Conservation (phyloP, 2,888 invertebrate genomes). For the Sinodicranocentrus sp. region DNA sequence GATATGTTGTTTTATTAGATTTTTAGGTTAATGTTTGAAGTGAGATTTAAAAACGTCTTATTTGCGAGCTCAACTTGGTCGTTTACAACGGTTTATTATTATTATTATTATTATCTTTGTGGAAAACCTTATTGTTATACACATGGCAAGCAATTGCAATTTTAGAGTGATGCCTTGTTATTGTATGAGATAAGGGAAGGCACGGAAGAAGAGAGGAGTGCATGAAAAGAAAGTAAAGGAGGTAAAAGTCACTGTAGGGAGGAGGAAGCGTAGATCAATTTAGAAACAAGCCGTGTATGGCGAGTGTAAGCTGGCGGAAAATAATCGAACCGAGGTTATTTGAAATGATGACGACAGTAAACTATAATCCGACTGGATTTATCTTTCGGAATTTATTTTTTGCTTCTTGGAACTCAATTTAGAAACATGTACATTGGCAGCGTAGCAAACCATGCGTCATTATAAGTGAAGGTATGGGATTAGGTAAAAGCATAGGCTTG, state of each 20-base stretch:
- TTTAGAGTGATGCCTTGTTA: too few relatives aligned
- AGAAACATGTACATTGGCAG: background rate
- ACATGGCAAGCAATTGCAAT: too few relatives aligned
- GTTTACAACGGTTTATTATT: too few relatives aligned
- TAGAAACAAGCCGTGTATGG: conserved; percentile 32
- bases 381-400: conserved; percentile 57
- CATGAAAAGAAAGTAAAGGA: conserved; percentile 4
- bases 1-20: too few relatives aligned
- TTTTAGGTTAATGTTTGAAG: too few relatives aligned
- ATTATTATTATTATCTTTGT: conserved; percentile 1
- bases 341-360: conserved; percentile 63
- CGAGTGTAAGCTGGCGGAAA: conserved; percentile 30
- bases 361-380: conserved; percentile 61
- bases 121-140: too few relatives aligned
- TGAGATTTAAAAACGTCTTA: too few relatives aligned
- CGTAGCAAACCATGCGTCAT: background rate
- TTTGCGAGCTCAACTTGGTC: too few relatives aligned
- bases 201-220: too few relatives aligned
- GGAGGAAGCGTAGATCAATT: conserved; percentile 62
- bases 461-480: background rate
- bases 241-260: conserved; percentile 41
- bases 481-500: background rate
- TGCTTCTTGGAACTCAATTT: conserved; percentile 24
- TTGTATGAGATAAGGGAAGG: too few relatives aligned
- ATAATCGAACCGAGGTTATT: conserved; percentile 58